These are phyloP conservation scores for Gadus macrocephalus DNA, from an alignment of 2,113 vertebrate species.

Conservation along the genomic window DNA sequence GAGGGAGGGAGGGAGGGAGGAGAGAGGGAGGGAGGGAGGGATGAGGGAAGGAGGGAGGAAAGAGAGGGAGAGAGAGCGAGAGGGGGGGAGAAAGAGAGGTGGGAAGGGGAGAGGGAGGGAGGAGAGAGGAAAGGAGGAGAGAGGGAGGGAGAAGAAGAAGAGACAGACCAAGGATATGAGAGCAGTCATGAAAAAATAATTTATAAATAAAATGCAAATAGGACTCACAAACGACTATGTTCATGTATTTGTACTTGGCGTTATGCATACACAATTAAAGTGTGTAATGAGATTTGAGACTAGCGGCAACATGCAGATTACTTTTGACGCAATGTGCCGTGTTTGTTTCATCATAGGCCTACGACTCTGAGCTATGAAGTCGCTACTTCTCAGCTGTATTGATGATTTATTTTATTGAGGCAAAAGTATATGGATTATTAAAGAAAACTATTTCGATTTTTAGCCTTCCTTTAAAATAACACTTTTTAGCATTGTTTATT, in stretches of 20 bases:
- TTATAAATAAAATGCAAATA: background rate
- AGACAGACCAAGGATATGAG: constrained; percentile 15
- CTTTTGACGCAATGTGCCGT: too few relatives aligned
- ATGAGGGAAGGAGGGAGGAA: constrained; percentile 14
- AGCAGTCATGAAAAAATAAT: constrained; percentile 19
- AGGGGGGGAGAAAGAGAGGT: background rate
- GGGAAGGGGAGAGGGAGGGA: background rate
- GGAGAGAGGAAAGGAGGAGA: too few relatives aligned
- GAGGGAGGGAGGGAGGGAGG: constrained; percentile 11
- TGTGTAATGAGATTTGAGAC: constrained; percentile 8
- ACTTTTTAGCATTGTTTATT: constrained; percentile 20
- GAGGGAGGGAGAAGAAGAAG: background rate
- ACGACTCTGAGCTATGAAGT: too few relatives aligned
- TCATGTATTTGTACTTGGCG: background rate
- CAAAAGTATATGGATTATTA: constrained; percentile 7
- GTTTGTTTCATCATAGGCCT: too few relatives aligned
- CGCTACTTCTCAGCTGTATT: too few relatives aligned
- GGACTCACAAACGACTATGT: background rate
- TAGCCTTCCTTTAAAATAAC: too few relatives aligned
- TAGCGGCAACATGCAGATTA: too few relatives aligned
- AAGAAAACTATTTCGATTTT: too few relatives aligned
- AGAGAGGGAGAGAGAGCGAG: background rate
- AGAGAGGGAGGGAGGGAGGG: constrained; percentile 26
- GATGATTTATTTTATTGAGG: background rate
- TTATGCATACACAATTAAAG: constrained; percentile 21